Evolutionary conservation across 2,113 vertebrate species (phyloP), one percentile per base, ranked within the genome.

Genomic region (Lepisosteus osseus): DNA sequence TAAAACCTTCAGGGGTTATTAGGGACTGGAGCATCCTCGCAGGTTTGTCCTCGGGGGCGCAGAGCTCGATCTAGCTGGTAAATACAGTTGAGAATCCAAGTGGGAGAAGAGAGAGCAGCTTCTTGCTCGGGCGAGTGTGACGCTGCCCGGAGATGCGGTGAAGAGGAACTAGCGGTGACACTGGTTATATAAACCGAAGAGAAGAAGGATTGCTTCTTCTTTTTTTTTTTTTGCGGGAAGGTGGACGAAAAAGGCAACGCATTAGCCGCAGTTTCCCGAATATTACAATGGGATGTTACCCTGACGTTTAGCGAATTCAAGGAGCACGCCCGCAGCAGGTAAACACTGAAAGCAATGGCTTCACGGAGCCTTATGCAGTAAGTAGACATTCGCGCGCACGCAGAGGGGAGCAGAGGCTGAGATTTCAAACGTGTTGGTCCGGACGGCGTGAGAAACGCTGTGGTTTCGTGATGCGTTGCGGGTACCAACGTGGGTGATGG

Each of bases 1-100:
- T 86, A 85, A 77, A 89, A 67, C 74, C 67, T 62, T 78, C 68
- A 83, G 80, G 83, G 84, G 82, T 79, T 80, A 51, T 5, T 51
- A 79, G 84, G 61, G 79, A 69, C 47, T 72, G 45, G 55, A 68
- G 70, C 65, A n/a, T 68, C 72, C 15, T 65, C 54, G 44, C 72
- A 61, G 71, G 11, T 43, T 68, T 17, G 55, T 68, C 56, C 44
- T 43, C 9, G 41, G 45, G 11, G 44, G 72, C 4, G 17, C 61
- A 73, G 56, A 62, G 51, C 57, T 15, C 17, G 43, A n/a, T n/a
- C 17, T 15, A 61, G 44, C 15, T 56, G 43, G 43, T 73, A 68
- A 67, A 67, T 67, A 67, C 63, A 55, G 71, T 15, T 45, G 1
- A 15, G 41, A 67, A 15, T 72, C 84, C 74, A 79, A 61, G 79